Base-by-base conservation (phyloP, 2,888 invertebrate species). In the Xylota sylvarum region DNA sequence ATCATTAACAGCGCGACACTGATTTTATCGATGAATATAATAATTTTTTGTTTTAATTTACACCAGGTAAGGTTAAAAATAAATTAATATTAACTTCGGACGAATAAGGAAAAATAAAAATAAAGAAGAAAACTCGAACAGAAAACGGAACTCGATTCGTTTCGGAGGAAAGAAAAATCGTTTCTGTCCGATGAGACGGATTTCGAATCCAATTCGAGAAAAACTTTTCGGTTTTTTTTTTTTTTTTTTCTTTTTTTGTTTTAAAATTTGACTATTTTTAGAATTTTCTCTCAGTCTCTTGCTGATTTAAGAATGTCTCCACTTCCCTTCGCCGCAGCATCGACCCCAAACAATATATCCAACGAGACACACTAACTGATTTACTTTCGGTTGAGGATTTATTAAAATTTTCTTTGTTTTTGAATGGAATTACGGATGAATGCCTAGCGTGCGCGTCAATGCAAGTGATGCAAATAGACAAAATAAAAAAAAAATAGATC, bases 111-210 rank as follows among this genome's bases (percentile, higher is more conserved):
- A 46, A 55, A 30, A 35, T 65, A 17, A 17, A 48, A 50, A 48
- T 69, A 14, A 69, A 46, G 5, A 37, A 55, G 37, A 37, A 62
- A 77, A 43, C 10, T 78, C 69, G 67, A 77, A 60, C 69, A 72
- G 78, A 83, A 72, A 76, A 79, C 78, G 78, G 86, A 83, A 76
- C 73, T 82, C 79, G 79, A 84, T 55, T 87, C 84, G 87, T 67
- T 79, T 84, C 83, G 83, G 35, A 74, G 65, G 83, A 87, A 79
- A 79, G 78, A 79, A 79, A 87, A 76, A 67, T 79, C 79, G 83
- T 84, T 84, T 83, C 83, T 83, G 79, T 43, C 58, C 72, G 67
- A 62, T 17, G 73, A 64, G 40, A 9, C 5, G 17, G 72, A 17
- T 74, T 83, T 83, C 64, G 6, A 76, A 70, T 78, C 35, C n/a